phyloP scores from a whole-genome alignment of 2,113 vertebrate genomes.

The Caloenas nicobarica region DNA sequence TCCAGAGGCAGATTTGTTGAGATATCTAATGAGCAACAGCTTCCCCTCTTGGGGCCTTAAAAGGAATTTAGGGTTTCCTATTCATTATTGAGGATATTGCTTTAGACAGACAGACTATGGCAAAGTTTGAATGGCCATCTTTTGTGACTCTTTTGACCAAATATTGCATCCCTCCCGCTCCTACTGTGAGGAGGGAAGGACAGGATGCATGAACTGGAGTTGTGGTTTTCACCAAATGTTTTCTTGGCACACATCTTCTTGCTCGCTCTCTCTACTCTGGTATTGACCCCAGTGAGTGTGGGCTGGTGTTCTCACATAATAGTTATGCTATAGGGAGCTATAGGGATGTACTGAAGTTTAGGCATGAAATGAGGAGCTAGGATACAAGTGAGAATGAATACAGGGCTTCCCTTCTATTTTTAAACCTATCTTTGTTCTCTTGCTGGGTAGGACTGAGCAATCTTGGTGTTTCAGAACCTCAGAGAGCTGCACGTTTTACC shows the following conservation, averaged over 20 bases:
- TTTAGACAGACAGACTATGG: not conserved
- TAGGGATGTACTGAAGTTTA: not conserved
- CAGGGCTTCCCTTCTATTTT: not conserved
- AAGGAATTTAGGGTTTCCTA: not conserved
- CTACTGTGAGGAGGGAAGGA: not conserved
- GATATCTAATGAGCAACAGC: not conserved
- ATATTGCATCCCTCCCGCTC: not conserved
- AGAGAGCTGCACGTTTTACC: no score
- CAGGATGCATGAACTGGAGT: not conserved
- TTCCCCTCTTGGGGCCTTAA: not conserved
- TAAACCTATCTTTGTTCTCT: not conserved
- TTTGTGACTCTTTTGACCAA: not conserved
- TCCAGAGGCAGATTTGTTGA: not conserved
- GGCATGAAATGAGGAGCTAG: not conserved
- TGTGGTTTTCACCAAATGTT: not conserved
- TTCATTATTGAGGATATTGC: not conserved
- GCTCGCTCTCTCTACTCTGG: not conserved
- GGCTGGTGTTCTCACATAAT: not conserved
- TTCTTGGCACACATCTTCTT: not conserved
- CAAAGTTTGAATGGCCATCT: not conserved
- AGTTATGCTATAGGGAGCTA: not conserved
- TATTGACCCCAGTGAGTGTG: fast-evolving
- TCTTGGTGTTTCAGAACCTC: not conserved
- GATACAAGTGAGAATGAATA: not conserved
- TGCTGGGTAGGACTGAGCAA: not conserved